Evolutionary conservation across 2,113 vertebrate genomes (phyloP).

Genomic region (Eurystomus gularis): DNA sequence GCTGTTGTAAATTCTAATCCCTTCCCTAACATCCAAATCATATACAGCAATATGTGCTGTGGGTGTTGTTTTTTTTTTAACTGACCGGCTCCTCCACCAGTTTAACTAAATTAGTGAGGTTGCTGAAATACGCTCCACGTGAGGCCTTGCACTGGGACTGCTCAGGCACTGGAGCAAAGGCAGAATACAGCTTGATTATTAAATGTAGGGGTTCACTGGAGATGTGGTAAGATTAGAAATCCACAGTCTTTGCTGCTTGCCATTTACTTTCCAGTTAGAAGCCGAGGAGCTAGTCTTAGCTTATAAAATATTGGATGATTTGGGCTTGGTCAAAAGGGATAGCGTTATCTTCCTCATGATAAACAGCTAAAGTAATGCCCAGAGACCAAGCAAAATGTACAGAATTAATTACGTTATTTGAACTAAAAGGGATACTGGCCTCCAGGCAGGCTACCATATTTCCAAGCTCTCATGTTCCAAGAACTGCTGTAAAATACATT

Average conservation of each 20-base stretch:
- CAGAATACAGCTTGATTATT: neutral
- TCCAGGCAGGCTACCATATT: neutral
- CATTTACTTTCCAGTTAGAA: neutral
- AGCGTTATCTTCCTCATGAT: neutral
- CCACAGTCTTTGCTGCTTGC: neutral
- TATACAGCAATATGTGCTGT: neutral
- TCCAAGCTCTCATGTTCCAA: neutral
- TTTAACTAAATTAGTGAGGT: slow-evolving; percentile 2
- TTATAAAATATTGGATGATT: neutral
- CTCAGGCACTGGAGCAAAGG: neutral
- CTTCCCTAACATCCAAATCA: neutral
- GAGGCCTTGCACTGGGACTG: neutral
- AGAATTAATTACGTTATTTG: neutral
- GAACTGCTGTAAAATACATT: neutral
- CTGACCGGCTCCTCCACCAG: slow-evolving; percentile 2
- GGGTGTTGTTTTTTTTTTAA: neutral
- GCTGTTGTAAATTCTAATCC: slow-evolving; percentile 10
- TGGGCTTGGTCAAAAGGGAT: neutral
- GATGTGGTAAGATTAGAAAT: neutral
- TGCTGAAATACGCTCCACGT: neutral
- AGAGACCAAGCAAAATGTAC: neutral
- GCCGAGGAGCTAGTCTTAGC: neutral
- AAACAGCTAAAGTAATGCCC: neutral
- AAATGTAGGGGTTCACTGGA: neutral
- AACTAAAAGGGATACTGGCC: neutral